Base-by-base conservation (phyloP, 2,797 vertebrate species). In the Hafferia zeledoni region DNA sequence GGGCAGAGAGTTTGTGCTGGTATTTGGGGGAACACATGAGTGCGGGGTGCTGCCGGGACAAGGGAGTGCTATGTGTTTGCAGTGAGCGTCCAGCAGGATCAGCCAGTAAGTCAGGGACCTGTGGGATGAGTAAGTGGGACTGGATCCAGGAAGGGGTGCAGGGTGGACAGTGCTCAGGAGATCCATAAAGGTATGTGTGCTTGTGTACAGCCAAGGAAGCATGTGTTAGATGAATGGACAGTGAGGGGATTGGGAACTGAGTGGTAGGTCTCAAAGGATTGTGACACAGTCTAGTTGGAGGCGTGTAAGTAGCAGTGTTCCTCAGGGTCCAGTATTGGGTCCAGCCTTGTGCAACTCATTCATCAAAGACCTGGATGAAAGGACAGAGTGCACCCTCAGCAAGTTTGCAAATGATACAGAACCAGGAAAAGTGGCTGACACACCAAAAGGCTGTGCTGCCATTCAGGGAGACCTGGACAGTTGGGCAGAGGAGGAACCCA, bases 31-130 rank as follows among this genome's bases (percentile, higher is more conserved):
- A 27, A 56, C 5, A 17, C 2, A 1, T 1, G 4, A 56, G 19
- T 4, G 12, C 39, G 30, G 11, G 5, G 17, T 41, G 24, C 11
- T 5, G 0, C 0, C 18, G 31, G 27, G 9, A 59, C 0, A 35
- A 35, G 39, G 52, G 37, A 64, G 44, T 39, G 17, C 28, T 46
- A 17, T 11, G 15, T 9, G 3, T 46, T 28, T 89, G n/a, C 57
- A 50, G 24, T 39, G 44, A 64, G 28, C 10, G 50, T 33, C 41
- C 17, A 33, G 24, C 2, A 0, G 71, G 44, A 27, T 39, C 50
- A 50, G 44, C n/a, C 64, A 39, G 35, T 24, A 22, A 47, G 47
- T 35, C 43, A 14, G 35, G 47, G 19, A 11, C 28, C 44, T 70
- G 28, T 56, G 57, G 37, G 37, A 50, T 63, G 43, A 37, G 13